A percentile compares a stretch with the other conserved stretches of the same genome.
phyloP scores from a whole-genome alignment of 2,797 vertebrate genomes.

The Uromys caudimaculatus region DNA sequence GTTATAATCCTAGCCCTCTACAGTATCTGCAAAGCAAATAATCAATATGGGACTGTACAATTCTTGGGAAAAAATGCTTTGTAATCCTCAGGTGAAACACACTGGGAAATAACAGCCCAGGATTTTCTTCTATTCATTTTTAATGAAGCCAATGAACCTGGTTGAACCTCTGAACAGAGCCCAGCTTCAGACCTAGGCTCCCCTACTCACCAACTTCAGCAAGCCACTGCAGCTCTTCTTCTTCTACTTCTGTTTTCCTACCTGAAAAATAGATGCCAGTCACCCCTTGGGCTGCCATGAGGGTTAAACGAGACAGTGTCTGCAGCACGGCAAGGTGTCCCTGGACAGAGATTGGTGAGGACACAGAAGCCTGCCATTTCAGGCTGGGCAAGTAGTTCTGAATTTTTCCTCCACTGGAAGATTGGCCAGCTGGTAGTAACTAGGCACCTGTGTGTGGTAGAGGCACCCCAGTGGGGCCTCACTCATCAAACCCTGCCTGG shows the following conservation, averaged over 20 bases:
- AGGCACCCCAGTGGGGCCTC: constrained; percentile 49
- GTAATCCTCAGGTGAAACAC: background rate
- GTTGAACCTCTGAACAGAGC: background rate
- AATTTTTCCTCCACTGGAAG: constrained; percentile 9
- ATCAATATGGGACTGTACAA: background rate
- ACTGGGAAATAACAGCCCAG: background rate
- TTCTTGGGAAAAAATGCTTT: constrained; percentile 46
- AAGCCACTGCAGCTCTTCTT: background rate
- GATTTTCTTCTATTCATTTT: background rate
- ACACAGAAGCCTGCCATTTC: constrained; percentile 20
- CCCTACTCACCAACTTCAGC: background rate
- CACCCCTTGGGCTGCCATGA: background rate
- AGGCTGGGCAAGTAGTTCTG: constrained; percentile 58
- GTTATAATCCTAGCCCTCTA: background rate
- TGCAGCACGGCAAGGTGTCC: background rate
- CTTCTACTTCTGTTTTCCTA: constrained; percentile 31
- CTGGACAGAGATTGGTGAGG: background rate
- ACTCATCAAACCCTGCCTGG: constrained; percentile 39
- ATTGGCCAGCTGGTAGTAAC: constrained; percentile 61
- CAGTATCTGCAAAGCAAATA: background rate
- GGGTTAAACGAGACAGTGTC: background rate
- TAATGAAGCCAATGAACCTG: background rate
- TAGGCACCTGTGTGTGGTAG: constrained; percentile 56
- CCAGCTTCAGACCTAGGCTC: background rate
- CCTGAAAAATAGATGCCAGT: background rate